A percentile compares a stretch with the other conserved stretches of the same genome.
These are phyloP conservation scores for Plutomurus gul DNA, from an alignment of 1,140 invertebrate species.

Conservation along the genomic window DNA sequence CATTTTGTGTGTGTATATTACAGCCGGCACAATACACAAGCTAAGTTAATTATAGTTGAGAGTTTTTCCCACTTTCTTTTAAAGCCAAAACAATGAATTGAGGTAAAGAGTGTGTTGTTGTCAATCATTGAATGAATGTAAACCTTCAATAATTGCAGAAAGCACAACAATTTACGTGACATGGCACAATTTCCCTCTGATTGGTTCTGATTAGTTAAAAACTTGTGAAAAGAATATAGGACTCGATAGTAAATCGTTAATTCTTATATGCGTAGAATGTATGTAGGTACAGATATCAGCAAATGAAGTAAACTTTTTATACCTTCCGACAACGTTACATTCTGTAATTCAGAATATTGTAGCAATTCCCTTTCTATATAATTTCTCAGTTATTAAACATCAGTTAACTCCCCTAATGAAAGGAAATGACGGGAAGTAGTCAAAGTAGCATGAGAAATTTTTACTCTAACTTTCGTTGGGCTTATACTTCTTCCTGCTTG, in stretches of 20 bases:
- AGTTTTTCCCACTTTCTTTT: too few relatives aligned
- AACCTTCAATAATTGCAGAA: neutral
- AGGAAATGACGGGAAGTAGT: constrained; percentile 1
- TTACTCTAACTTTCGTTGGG: constrained; percentile 9
- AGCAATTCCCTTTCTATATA: neutral
- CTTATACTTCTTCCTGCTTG: neutral
- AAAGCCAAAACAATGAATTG: too few relatives aligned
- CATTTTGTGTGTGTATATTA: too few relatives aligned
- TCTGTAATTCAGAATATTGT: neutral
- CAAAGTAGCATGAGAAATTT: constrained; percentile 4
- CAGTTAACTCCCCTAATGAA: constrained; percentile 13
- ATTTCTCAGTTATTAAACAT: too few relatives aligned
- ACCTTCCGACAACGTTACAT: neutral
- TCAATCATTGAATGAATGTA: neutral
- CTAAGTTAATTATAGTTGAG: too few relatives aligned
- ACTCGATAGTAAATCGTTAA: neutral
- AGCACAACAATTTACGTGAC: too few relatives aligned
- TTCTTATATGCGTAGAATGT: neutral
- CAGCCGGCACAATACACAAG: too few relatives aligned
- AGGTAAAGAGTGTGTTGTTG: neutral
- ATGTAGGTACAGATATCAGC: neutral
- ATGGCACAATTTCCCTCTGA: neutral
- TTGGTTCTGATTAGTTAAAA: neutral
- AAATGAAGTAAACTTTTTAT: neutral
- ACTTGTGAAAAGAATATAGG: neutral